These are phyloP conservation scores for Cordilura impudica DNA, from an alignment of 2,888 invertebrate species.

Conservation along the genomic window DNA sequence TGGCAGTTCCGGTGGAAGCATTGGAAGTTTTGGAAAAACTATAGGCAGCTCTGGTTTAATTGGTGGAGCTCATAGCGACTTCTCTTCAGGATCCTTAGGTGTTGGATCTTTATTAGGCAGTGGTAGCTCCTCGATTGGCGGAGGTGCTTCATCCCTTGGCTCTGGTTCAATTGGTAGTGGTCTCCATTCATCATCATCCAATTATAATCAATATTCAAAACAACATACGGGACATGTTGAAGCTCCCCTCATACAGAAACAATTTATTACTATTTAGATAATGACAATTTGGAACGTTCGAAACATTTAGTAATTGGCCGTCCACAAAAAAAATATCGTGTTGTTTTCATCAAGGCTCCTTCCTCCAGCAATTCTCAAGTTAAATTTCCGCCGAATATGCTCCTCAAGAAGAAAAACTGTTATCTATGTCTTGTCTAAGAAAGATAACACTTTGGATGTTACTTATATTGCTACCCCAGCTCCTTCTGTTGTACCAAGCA, in stretches of 20 bases:
- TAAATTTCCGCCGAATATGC: constrained; percentile 74
- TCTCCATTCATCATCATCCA: constrained; percentile 4
- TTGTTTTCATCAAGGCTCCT: constrained; percentile 77
- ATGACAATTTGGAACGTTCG: constrained; percentile 68
- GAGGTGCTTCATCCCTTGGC: constrained; percentile 3
- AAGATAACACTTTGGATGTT: constrained; percentile 73
- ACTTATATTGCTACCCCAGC: constrained; percentile 74
- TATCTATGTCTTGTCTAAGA: constrained; percentile 77
- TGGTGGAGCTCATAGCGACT: constrained; percentile 20
- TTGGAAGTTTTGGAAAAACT: constrained; percentile 16
- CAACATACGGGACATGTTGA: constrained; percentile 59
- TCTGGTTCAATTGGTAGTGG: constrained; percentile 33
- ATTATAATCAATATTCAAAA: not conserved
- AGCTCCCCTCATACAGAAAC: constrained; percentile 72
- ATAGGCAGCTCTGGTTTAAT: not conserved
- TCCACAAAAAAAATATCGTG: constrained; percentile 76
- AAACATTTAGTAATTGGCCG: constrained; percentile 76
- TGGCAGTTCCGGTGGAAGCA: constrained; percentile 61
- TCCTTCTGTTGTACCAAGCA: constrained; percentile 75
- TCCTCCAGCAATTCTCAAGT: constrained; percentile 70
- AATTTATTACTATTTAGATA: constrained; percentile 75
- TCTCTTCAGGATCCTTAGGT: constrained; percentile 20
- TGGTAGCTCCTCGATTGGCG: constrained; percentile 42
- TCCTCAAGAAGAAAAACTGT: constrained; percentile 77
- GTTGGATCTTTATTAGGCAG: constrained; percentile 54